Percentiles rank a stretch among this genome's conserved stretches.
Evolutionary conservation across 2,888 invertebrate genomes (phyloP).

Genomic region (Perizoma affinitatum): DNA sequence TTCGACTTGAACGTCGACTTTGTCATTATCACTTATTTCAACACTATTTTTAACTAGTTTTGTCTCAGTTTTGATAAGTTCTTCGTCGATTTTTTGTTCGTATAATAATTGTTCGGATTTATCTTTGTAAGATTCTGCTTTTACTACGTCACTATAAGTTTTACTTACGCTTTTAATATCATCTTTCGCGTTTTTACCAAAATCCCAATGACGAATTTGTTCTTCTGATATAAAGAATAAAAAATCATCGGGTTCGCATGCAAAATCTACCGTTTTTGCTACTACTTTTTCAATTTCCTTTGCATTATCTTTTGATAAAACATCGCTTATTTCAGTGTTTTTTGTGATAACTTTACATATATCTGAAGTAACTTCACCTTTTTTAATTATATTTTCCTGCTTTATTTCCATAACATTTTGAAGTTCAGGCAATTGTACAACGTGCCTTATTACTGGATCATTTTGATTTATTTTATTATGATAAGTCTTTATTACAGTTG

Average conservation of each 20-base stretch:
- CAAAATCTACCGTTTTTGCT: constrained; percentile 12
- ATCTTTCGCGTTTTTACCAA: constrained; percentile 4
- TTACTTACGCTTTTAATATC: constrained; percentile 22
- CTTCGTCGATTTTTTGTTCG: constrained; percentile 53
- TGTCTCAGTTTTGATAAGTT: constrained; percentile 55
- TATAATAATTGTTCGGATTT: constrained; percentile 56
- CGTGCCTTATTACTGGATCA: not conserved
- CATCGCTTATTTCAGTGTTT: not conserved
- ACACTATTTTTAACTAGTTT: constrained; percentile 58
- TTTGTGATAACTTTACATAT: not conserved
- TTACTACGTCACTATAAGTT: constrained; percentile 51
- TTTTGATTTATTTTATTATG: not conserved
- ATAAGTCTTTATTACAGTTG: constrained; percentile 3
- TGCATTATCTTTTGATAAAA: constrained; percentile 2
- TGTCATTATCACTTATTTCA: constrained; percentile 51
- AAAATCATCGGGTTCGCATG: constrained; percentile 12
- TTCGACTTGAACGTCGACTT: constrained; percentile 53
- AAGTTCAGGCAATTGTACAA: too few species aligned
- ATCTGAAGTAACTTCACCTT: not conserved
- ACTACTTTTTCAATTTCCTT: constrained; percentile 7
- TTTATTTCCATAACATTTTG: not conserved
- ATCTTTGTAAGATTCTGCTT: constrained; percentile 51
- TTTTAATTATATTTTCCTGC: not conserved
- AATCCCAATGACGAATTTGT: constrained; percentile 21
- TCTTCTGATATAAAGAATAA: constrained; percentile 20